Conservation (phyloP, 1,140 invertebrate genomes). For the Diuraphis noxia region DNA sequence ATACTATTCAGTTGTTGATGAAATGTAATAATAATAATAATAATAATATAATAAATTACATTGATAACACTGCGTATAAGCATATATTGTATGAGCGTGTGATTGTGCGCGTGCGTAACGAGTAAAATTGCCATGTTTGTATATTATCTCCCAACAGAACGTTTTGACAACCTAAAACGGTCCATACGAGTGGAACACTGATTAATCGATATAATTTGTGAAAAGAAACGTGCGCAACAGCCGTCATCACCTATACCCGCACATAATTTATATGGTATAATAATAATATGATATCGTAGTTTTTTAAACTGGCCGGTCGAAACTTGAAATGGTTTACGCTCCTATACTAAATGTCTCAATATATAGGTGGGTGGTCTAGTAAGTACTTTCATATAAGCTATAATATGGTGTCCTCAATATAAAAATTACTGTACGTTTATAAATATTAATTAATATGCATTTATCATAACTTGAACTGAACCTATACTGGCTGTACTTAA, state of each 20-base stretch:
- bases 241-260: neutral
- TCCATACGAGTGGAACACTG: constrained; percentile 2
- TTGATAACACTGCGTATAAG: neutral
- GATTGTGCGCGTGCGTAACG: too few relatives aligned
- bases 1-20: neutral
- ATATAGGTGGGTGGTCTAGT: too few relatives aligned
- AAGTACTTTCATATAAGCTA: too few relatives aligned
- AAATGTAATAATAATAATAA: constrained; percentile 14
- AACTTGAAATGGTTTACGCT: neutral
- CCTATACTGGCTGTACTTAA: neutral
- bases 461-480: neutral
- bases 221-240: neutral
- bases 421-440: neutral
- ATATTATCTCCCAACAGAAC: neutral
- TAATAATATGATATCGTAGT: neutral
- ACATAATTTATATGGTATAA: neutral
- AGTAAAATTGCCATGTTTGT: neutral
- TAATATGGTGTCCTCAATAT: neutral
- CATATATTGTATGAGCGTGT: neutral
- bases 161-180: constrained; percentile 48
- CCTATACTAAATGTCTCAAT: too few relatives aligned
- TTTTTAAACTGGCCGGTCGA: neutral
- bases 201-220: constrained; percentile 15
- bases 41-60: neutral
- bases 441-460: neutral